Percentiles rank a stretch among this genome's conserved stretches.
These are phyloP conservation scores for Brachionus calyciflorus DNA, from an alignment of 1,140 invertebrate genomes.

Conservation along the genomic window DNA sequence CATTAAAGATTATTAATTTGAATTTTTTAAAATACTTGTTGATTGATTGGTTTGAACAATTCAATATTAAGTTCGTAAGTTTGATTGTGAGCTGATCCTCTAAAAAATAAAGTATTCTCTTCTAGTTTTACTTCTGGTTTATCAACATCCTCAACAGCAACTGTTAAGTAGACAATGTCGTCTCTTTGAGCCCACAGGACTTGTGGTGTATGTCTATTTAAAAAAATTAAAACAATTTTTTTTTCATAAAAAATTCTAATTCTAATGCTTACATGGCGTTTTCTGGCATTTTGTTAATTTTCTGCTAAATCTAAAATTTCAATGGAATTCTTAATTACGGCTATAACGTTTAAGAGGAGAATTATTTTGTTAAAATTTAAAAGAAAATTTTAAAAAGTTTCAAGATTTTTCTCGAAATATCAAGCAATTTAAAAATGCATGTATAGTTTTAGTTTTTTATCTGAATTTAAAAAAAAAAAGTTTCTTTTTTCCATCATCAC, in stretches of 20 bases:
- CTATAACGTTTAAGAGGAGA: too few species aligned
- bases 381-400: too few species aligned
- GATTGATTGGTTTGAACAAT: slow-evolving; percentile 1
- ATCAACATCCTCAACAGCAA: slow-evolving; percentile 83
- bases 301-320: too few species aligned
- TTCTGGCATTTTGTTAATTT: slow-evolving; percentile 43
- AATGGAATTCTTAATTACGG: too few species aligned
- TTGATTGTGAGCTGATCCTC: slow-evolving; percentile 53
- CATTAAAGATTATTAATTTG: background rate
- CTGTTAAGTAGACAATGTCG: slow-evolving; percentile 75
- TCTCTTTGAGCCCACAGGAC: slow-evolving; percentile 86
- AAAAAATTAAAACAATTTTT: background rate
- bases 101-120: slow-evolving; percentile 75
- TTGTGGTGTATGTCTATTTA: slow-evolving; percentile 65
- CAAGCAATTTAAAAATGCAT: too few species aligned
- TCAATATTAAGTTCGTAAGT: slow-evolving; percentile 24
- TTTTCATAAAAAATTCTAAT: background rate
- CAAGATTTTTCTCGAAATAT: too few species aligned
- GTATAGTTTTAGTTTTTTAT: too few species aligned
- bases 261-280: slow-evolving; percentile 30
- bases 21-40: background rate
- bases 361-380: too few species aligned
- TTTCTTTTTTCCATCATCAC: too few species aligned
- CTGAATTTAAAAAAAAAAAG: too few species aligned
- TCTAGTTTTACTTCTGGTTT: slow-evolving; percentile 78